Conservation (phyloP, 2,113 vertebrate species). For the Pachycephala philippinensis region DNA sequence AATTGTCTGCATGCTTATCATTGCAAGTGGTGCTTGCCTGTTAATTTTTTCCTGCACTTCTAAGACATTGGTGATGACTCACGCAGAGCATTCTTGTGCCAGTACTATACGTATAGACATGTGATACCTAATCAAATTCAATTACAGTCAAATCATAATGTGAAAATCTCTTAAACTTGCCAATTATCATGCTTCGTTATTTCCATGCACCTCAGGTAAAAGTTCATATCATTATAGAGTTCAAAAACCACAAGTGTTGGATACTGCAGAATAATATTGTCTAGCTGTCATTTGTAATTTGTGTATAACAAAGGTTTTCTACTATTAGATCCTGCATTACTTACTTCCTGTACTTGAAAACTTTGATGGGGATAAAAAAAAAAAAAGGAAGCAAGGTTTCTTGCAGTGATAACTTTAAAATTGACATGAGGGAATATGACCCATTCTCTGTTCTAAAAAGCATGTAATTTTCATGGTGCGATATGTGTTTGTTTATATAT, state of each 20-base stretch:
- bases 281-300: conserved; percentile 53
- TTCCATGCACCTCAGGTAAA: conserved; percentile 75
- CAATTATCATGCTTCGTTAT: conserved; percentile 33
- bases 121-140: conserved; percentile 31
- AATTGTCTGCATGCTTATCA: conserved; percentile 70
- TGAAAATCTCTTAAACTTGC: conserved; percentile 41
- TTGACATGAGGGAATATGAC: conserved; percentile 66
- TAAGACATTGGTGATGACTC: conserved; percentile 45
- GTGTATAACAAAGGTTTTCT: conserved; percentile 63
- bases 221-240: conserved; percentile 36
- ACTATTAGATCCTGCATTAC: conserved; percentile 60
- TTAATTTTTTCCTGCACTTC: conserved; percentile 29
- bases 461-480: conserved; percentile 74
- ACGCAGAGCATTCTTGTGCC: conserved; percentile 50
- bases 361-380: conserved; percentile 59
- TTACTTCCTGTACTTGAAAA: conserved; percentile 75
- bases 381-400: conserved; percentile 64
- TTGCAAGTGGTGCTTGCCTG: conserved; percentile 71
- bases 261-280: conserved; percentile 22
- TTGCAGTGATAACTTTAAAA: conserved; percentile 63
- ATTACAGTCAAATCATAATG: conserved; percentile 30
- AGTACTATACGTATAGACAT: conserved; percentile 40
- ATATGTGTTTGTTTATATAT: conserved; percentile 66
- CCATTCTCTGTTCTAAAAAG: conserved; percentile 69
- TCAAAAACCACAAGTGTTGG: conserved; percentile 22